Conservation (phyloP, 2,113 vertebrate genomes). For the Prunella himalayana region DNA sequence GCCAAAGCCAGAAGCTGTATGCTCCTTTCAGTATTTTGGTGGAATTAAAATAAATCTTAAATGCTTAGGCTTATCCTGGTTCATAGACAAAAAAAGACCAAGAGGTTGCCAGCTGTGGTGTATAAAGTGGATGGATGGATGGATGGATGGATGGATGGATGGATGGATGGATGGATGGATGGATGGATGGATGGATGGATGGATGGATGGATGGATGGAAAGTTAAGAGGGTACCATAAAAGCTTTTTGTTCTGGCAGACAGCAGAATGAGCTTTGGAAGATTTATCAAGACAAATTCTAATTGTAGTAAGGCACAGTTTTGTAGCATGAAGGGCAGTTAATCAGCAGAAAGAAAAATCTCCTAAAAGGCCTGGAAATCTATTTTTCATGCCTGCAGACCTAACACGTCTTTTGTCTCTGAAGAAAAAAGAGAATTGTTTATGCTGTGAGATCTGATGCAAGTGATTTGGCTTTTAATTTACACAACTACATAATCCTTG, state of each 20-base stretch:
- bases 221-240: not conserved
- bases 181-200: not conserved
- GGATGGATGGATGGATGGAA: not conserved
- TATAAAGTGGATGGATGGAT: not conserved
- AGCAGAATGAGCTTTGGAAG: not conserved
- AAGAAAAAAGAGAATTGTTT: not conserved
- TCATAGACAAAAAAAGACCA: not conserved
- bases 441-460: not conserved
- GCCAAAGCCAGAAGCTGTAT: not conserved
- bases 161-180: not conserved
- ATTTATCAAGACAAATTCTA: not conserved
- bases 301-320: not conserved
- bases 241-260: not conserved
- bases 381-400: not conserved
- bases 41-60: not conserved
- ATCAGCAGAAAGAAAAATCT: not conserved
- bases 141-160: not conserved
- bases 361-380: not conserved
- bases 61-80: not conserved
- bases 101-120: fast-evolving
- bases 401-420: not conserved
- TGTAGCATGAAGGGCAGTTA: not conserved
- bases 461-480: not conserved
- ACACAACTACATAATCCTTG: not conserved
- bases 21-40: not conserved